A percentile compares a stretch with the other conserved stretches of the same genome.
Conservation (phyloP, 2,797 vertebrate genomes). For the Pogoniulus pusillus region DNA sequence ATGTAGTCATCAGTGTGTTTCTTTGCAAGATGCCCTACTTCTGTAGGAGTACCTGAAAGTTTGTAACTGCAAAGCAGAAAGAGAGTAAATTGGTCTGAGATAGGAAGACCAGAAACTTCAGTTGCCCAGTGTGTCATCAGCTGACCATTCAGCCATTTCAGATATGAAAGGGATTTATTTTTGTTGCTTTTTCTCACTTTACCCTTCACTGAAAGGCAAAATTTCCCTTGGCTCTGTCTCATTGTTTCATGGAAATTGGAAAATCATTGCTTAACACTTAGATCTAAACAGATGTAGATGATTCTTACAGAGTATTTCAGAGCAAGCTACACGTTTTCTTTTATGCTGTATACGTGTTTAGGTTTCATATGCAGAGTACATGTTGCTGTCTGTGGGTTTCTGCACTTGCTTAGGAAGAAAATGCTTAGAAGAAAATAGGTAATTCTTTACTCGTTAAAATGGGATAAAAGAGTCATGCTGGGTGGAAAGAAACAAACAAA, state of each 20-base stretch:
- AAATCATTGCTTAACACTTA: not conserved
- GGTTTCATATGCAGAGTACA: not conserved
- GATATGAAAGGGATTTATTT: not conserved
- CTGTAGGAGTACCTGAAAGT: not conserved
- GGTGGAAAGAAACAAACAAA: not conserved
- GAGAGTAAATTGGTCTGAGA: not conserved
- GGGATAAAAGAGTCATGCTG: not conserved
- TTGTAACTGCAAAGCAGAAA: not conserved
- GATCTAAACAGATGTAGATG: not conserved
- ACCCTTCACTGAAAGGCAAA: not conserved
- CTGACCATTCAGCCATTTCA: not conserved
- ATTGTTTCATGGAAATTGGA: not conserved
- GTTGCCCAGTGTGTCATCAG: not conserved
- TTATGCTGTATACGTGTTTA: not conserved
- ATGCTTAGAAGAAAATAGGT: slow-evolving; percentile 8
- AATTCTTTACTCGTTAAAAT: not conserved
- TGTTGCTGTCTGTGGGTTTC: not conserved
- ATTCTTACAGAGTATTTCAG: not conserved
- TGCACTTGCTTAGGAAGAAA: not conserved
- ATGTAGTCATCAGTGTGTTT: not conserved
- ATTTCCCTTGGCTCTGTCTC: not conserved
- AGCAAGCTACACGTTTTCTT: not conserved
- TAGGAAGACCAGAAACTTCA: not conserved
- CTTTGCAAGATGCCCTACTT: not conserved
- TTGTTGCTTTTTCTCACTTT: not conserved